Percentiles rank a stretch among this genome's conserved stretches.
phyloP scores from a whole-genome alignment of 2,888 invertebrate genomes.

The Hanleya hanleyi region DNA sequence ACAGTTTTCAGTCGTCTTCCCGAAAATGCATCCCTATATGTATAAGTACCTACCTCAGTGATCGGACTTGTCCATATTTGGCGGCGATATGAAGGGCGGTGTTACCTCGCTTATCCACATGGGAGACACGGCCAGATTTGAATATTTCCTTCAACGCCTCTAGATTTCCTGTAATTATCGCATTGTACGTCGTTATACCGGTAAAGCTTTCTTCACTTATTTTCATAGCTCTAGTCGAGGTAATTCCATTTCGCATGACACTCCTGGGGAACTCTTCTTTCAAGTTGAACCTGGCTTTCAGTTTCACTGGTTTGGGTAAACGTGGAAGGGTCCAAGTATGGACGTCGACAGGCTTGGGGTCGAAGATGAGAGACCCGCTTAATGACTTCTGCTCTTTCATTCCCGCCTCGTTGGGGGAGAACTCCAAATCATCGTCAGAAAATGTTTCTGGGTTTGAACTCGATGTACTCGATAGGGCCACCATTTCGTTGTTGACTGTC shows the following conservation, averaged over 20 bases:
- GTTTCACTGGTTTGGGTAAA: not conserved
- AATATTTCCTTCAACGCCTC: slow-evolving; percentile 30
- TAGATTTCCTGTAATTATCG: slow-evolving; percentile 31
- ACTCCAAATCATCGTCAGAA: no score
- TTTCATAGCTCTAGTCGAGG: no score
- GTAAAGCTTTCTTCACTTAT: not conserved
- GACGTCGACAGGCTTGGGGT: not conserved
- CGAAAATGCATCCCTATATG: no score
- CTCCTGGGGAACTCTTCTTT: not conserved
- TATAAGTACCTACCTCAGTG: slow-evolving; percentile 41
- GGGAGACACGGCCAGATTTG: slow-evolving; percentile 27
- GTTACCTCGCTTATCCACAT: slow-evolving; percentile 41
- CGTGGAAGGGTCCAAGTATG: not conserved
- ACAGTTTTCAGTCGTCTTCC: no score
- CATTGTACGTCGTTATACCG: slow-evolving; percentile 22
- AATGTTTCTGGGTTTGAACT: no score
- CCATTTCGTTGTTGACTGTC: no score
- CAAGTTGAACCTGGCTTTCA: not conserved
- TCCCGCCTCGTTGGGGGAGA: no score
- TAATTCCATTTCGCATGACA: not conserved
- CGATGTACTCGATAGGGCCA: no score
- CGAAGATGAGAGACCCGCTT: not conserved
- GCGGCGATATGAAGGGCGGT: slow-evolving; percentile 41
- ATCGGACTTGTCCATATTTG: slow-evolving; percentile 31
- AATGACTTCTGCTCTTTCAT: not conserved